phyloP scores from a whole-genome alignment of 2,888 invertebrate species.

The Rhorus exstirpatorius region DNA sequence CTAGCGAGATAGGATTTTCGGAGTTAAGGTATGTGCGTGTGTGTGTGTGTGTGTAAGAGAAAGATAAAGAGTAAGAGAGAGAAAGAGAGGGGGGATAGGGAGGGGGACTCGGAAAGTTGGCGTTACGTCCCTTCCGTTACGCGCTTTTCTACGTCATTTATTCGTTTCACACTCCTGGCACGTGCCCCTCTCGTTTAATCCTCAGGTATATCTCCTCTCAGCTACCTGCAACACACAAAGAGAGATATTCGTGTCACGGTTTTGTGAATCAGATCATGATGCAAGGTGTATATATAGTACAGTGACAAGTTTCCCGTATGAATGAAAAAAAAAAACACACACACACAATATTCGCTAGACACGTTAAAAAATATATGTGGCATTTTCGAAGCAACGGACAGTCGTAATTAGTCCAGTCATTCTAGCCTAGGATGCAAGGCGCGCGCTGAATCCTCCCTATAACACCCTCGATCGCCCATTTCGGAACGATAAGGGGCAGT shows the following conservation, averaged over 20 bases:
- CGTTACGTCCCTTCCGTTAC: conserved; percentile 85
- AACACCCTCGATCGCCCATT: no score
- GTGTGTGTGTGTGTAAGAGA: conserved; percentile 70
- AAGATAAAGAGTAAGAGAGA: conserved; percentile 69
- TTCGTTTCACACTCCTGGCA: conserved; percentile 82
- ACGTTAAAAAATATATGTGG: no score
- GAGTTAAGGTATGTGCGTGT: conserved; percentile 67
- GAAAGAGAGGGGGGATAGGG: conserved; percentile 83
- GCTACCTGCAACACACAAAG: conserved; percentile 83
- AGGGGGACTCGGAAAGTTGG: conserved; percentile 81
- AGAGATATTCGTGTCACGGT: conserved; percentile 61
- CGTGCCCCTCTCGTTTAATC: conserved; percentile 80
- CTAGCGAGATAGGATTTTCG: conserved; percentile 69
- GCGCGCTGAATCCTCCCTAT: no score
- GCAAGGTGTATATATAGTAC: background rate
- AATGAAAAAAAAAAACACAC: background rate
- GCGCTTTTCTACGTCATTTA: conserved; percentile 85
- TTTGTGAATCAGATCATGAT: conserved; percentile 9
- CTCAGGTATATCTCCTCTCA: conserved; percentile 77
- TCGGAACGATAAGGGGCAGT: no score
- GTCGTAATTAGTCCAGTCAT: no score
- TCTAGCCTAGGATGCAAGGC: no score
- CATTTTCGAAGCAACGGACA: no score
- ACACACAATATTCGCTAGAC: no score
- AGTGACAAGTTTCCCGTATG: no score